Base-by-base conservation (phyloP, 2,888 invertebrate species). In the Parascotia fuliginaria region DNA sequence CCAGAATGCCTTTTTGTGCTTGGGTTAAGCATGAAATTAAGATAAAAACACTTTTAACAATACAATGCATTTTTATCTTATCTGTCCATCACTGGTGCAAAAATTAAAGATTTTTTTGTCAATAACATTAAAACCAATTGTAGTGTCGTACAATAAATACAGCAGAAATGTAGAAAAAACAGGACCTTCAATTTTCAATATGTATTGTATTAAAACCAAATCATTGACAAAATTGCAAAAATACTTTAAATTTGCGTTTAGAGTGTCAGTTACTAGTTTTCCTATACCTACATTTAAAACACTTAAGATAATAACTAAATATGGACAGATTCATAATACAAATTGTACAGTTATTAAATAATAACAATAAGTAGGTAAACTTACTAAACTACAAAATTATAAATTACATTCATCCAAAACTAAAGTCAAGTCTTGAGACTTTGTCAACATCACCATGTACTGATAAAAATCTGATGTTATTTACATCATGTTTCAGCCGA, bases 381-480 rank as follows among this genome's bases (percentile, higher is more conserved):
- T n/a, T n/a, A n/a, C 3, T 19, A 19, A 19, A 19, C 19, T 19
- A 19, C n/a, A 5, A 19, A 19, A 19, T 19, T 3, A 19, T 19
- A 19, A 5, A 3, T 2, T 28, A 9, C 16, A 15, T 29, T 40
- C 45, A 53, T 29, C 67, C 72, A 71, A 77, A 85, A 38, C 68
- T 47, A 57, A 85, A 83, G 12, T 74, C 65, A 34, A 85, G 60
- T 43, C 64, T 61, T 24, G 60, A 15, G 9, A 87, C 68, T 59
- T 76, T 81, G 14, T 65, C 59, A 13, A 85, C 63, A 66, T 86
- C 79, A 38, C 86, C 85, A 44, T 63, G 70, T 3, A 86, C 51
- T 12, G 73, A 65, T 47, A 90, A 55, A 54, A 62, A 86, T 61
- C 75, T 74, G 31, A 89, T 81, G 29, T 73, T 74, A 28, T 73